Evolutionary conservation across 2,113 vertebrate species (phyloP), one percentile per base, ranked within the genome.

Genomic region (Macrotus californicus): DNA sequence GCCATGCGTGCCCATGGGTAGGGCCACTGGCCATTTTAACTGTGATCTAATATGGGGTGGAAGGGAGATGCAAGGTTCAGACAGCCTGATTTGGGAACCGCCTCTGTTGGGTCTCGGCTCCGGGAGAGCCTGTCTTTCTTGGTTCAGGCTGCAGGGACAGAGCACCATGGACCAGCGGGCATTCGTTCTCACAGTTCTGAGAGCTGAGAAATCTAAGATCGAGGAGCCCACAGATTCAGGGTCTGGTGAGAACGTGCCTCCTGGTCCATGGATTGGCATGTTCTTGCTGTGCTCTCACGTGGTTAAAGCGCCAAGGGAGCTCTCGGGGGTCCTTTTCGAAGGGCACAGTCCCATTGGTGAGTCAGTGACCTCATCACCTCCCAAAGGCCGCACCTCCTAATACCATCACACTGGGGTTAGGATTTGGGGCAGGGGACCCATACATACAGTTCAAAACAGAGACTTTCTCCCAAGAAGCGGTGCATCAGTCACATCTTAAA

Each of bases 211-310:
- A 84, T n/a, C 43, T 76, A 81, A 41, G 66, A 6, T 14, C 19
- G 19, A 48, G 64, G 26, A 19, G 6, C 14, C 0, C 0, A 1
- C 19, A 66, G 56, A 34, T 52, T n/a, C 22, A 1, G 19, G 36
- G 48, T 54, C 48, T 31, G 64, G 50, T 19, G 29, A 75, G n/a
- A 26, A n/a, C 19, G 34, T n/a, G 56, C 46, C n/a, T 76, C 69
- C 43, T 13, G 2, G 13, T 24, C 39, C 43, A 18, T 48, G 46
- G 18, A 21, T 29, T 29, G 31, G 52, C 39, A 7, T 46, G 34
- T 87, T 36, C 59, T 34, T 43, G 31, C 43, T 24, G 1, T 15
- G 43, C 56, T 48, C 73, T 86, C 67, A 36, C 0, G 0, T 18
- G 34, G 54, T 29, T 13, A 3, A 56, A 52, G 72, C 6, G 22